Conservation (phyloP, 2,888 invertebrate genomes). For the Pachliopta kotzebuea region DNA sequence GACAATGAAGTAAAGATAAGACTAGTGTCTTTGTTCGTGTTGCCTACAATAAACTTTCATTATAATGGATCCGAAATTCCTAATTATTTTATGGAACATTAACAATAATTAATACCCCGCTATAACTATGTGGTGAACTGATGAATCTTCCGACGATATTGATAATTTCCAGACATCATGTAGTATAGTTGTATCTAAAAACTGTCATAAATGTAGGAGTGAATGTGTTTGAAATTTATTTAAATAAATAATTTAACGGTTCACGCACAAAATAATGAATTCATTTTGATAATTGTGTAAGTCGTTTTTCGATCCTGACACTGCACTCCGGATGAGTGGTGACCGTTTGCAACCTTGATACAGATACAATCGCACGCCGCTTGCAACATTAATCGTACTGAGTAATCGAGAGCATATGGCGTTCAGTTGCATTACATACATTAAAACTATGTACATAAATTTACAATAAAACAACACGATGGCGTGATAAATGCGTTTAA, state of each 20-base stretch:
- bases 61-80: no score
- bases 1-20: no score
- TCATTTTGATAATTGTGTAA: conserved; percentile 5
- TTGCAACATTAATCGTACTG: conserved; percentile 7
- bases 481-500: neutral
- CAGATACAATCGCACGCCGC: conserved; percentile 19
- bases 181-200: no score
- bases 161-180: no score
- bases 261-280: neutral
- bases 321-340: conserved; percentile 19
- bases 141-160: no score
- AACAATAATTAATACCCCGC: no score
- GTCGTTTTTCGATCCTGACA: conserved; percentile 10
- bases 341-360: conserved; percentile 30
- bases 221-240: neutral
- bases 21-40: no score
- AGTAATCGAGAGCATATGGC: conserved; percentile 17
- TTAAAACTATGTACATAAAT: neutral
- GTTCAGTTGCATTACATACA: conserved; percentile 3
- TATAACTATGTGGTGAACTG: no score
- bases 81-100: no score
- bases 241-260: neutral
- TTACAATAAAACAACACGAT: neutral
- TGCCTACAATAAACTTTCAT: no score
- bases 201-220: no score